Evolutionary conservation across 2,888 invertebrate genomes (phyloP).

Genomic region (Stenotaenia linearis): DNA sequence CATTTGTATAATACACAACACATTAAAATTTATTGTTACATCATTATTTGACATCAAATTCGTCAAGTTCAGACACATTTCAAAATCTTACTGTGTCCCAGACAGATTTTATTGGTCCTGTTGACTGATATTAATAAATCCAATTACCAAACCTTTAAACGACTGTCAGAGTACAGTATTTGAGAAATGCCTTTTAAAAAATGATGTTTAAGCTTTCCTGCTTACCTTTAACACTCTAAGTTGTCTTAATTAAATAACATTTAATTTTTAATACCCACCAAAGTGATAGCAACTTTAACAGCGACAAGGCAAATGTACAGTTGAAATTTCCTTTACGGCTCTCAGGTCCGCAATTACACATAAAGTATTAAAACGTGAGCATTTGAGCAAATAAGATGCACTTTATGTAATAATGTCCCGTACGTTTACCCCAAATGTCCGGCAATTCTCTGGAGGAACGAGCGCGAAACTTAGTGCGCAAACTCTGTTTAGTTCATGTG

Average conservation of each 20-base stretch:
- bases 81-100: too few species aligned
- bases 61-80: too few species aligned
- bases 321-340: background rate
- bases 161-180: too few species aligned
- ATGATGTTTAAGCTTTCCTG: background rate
- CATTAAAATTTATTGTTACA: too few species aligned
- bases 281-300: background rate
- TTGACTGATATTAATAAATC: too few species aligned
- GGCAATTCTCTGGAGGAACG: background rate
- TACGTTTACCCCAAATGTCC: background rate
- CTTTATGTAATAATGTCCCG: background rate
- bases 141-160: too few species aligned
- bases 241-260: background rate
- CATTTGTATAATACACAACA: too few species aligned
- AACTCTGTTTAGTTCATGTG: background rate
- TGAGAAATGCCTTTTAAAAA: too few species aligned
- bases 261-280: background rate
- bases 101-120: too few species aligned
- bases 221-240: background rate
- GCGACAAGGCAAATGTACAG: background rate
- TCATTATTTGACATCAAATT: too few species aligned
- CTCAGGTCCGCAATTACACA: background rate
- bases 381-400: conserved; percentile 10
- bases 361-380: conserved; percentile 7
- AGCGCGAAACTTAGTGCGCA: background rate